Conservation (phyloP, 2,888 invertebrate genomes). For the Archips xylosteana region DNA sequence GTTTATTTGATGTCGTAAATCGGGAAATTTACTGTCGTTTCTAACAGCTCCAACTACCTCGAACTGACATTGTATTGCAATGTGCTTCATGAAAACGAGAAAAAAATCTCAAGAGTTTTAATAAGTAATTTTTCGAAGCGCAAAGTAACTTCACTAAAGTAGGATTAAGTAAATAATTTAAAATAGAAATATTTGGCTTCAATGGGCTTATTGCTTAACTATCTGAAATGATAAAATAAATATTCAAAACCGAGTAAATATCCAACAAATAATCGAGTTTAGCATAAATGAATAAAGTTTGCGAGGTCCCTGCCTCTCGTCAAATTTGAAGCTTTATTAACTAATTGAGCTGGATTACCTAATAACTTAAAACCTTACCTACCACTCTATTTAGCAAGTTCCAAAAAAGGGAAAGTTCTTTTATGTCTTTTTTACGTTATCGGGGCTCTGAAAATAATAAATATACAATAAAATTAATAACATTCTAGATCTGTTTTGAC, state of each 20-base stretch:
- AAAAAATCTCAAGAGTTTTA: too few relatives aligned
- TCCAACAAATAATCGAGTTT: slow-evolving; percentile 13
- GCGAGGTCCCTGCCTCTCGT: neutral
- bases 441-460: too few relatives aligned
- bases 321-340: slow-evolving; percentile 4
- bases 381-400: too few relatives aligned
- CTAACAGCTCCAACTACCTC: neutral
- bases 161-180: neutral
- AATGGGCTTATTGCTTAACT: slow-evolving; percentile 2
- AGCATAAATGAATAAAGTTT: slow-evolving; percentile 25
- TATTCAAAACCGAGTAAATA: slow-evolving; percentile 15
- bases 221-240: slow-evolving; percentile 9
- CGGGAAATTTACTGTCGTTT: neutral
- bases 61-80: neutral
- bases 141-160: neutral
- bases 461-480: too few relatives aligned
- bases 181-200: neutral
- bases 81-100: neutral
- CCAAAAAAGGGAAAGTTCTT: neutral
- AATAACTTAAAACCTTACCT: too few relatives aligned
- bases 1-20: slow-evolving; percentile 4
- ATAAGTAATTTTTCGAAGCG: too few relatives aligned
- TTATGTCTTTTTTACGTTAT: too few relatives aligned
- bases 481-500: too few relatives aligned
- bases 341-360: neutral